Conservation (phyloP, 2,888 invertebrate species). For the Elaeidobius kamerunicus region DNA sequence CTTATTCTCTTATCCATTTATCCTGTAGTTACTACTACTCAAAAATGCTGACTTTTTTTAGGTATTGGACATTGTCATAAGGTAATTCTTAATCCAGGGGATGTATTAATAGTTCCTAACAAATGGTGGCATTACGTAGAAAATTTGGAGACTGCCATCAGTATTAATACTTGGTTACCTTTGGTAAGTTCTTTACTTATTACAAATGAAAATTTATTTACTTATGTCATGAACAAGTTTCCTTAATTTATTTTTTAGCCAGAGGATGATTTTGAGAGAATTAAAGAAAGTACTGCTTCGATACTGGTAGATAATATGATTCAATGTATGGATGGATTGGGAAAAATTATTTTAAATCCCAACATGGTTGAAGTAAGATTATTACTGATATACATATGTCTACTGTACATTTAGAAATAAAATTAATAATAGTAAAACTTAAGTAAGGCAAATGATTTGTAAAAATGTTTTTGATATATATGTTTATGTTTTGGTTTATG, state of each 20-base stretch:
- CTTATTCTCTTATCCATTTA: too few species aligned
- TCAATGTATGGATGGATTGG: conserved; percentile 51
- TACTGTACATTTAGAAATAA: too few species aligned
- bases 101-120: conserved; percentile 83
- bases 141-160: conserved; percentile 68
- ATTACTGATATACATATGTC: too few species aligned
- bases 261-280: conserved; percentile 53
- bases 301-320: conserved; percentile 62
- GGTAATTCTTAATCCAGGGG: conserved; percentile 75
- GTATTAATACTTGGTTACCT: conserved; percentile 71
- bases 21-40: too few species aligned
- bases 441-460: background rate
- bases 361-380: conserved; percentile 55
- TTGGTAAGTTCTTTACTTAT: conserved; percentile 52
- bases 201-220: background rate
- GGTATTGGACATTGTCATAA: conserved; percentile 44
- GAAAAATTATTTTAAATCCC: conserved; percentile 61
- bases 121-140: conserved; percentile 99
- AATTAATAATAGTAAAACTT: background rate
- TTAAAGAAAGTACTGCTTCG: conserved; percentile 66
- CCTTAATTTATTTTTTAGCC: conserved; percentile 42
- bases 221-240: background rate
- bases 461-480: background rate
- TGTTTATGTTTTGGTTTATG: background rate
- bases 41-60: too few species aligned